These are phyloP conservation scores for Pachydiplax longipennis DNA, from an alignment of 2,888 invertebrate genomes.

Conservation along the genomic window DNA sequence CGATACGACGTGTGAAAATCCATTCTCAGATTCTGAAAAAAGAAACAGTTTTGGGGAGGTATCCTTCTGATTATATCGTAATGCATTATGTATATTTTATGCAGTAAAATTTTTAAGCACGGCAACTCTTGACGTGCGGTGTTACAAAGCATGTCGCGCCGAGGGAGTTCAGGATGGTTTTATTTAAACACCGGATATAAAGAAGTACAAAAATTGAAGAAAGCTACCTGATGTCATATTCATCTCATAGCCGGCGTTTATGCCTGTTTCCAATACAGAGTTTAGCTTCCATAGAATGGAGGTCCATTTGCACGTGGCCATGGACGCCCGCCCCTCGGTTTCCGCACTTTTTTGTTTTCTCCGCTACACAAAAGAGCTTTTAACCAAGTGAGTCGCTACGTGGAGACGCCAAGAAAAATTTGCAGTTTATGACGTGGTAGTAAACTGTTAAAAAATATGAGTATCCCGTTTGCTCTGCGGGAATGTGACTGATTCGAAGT, in stretches of 20 bases:
- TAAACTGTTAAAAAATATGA: not conserved
- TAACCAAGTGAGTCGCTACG: not conserved
- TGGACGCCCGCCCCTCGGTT: constrained; percentile 65
- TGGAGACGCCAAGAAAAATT: not conserved
- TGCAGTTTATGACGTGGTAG: not conserved
- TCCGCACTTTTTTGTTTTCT: not conserved
- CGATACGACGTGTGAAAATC: too few relatives aligned
- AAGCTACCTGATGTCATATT: not conserved
- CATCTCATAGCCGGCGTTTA: not conserved
- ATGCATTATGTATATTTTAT: too few relatives aligned
- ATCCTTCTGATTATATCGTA: too few relatives aligned
- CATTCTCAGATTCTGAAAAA: too few relatives aligned
- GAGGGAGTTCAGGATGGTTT: not conserved
- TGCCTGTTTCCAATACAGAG: not conserved
- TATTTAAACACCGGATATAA: not conserved
- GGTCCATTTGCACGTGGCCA: constrained; percentile 69
- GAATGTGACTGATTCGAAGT: not conserved
- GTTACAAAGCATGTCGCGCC: not conserved
- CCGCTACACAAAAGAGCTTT: not conserved
- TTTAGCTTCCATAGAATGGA: not conserved
- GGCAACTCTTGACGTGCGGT: not conserved
- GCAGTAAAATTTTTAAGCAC: too few relatives aligned
- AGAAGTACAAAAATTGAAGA: not conserved
- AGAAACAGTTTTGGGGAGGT: too few relatives aligned
- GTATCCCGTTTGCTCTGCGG: not conserved